These are phyloP conservation scores for Stegodyphus dumicola DNA, from an alignment of 1,140 invertebrate species.

Conservation along the genomic window DNA sequence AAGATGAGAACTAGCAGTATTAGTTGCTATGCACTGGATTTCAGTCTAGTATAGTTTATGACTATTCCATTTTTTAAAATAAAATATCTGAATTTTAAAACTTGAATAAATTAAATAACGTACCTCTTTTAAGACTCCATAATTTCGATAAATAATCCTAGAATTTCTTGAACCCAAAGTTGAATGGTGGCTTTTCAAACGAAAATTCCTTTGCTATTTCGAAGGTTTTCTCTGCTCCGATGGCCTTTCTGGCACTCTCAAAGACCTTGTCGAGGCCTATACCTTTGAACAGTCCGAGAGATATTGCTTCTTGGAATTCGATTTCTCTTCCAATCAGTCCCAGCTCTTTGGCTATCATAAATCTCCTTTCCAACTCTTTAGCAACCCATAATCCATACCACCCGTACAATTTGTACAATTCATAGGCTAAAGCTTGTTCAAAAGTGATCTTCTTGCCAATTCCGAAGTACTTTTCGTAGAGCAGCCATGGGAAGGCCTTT, in stretches of 20 bases:
- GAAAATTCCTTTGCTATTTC: not conserved
- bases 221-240: constrained; percentile 16
- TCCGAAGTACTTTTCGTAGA: constrained; percentile 45
- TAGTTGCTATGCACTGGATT: too few relatives aligned
- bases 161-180: not conserved
- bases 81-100: too few relatives aligned
- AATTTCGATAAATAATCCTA: not conserved
- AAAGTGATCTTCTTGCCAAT: constrained; percentile 27
- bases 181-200: not conserved
- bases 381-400: constrained; percentile 47
- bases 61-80: too few relatives aligned
- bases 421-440: constrained; percentile 31
- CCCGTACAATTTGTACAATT: constrained; percentile 49
- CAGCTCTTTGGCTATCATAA: constrained; percentile 32
- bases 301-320: constrained; percentile 41
- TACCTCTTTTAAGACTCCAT: not conserved
- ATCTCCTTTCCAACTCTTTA: constrained; percentile 31
- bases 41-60: too few relatives aligned
- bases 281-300: constrained; percentile 39
- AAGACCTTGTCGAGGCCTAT: constrained; percentile 42
- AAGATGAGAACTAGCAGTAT: too few relatives aligned
- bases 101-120: too few relatives aligned
- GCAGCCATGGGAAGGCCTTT: constrained; percentile 13
- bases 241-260: constrained; percentile 18
- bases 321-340: constrained; percentile 37